phyloP scores from a whole-genome alignment of 2,888 invertebrate genomes.

The Hipparchia semele region DNA sequence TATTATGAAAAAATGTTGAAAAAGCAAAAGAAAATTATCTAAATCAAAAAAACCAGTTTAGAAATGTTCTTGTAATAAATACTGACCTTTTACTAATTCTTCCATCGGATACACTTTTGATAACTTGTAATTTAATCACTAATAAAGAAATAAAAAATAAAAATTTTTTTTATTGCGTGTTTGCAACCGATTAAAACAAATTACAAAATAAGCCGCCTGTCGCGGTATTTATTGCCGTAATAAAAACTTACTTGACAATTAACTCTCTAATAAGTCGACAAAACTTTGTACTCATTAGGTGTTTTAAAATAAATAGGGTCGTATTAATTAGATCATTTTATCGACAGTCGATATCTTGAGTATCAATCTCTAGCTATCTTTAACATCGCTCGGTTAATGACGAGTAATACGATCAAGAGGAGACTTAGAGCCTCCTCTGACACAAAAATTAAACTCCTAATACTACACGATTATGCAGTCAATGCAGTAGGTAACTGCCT shows the following conservation, averaged over 20 bases:
- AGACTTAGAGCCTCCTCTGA: not conserved
- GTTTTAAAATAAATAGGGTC: slow-evolving; percentile 9
- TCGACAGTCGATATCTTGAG: slow-evolving; percentile 49
- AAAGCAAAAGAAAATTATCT: not conserved
- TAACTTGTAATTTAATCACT: slow-evolving; percentile 12
- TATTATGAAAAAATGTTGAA: not conserved
- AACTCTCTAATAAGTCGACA: slow-evolving; percentile 19
- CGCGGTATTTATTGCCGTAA: slow-evolving; percentile 20
- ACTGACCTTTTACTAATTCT: slow-evolving; percentile 4
- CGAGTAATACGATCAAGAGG: not conserved
- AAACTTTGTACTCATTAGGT: slow-evolving; percentile 26
- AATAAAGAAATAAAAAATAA: slow-evolving; percentile 18
- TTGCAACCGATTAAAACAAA: slow-evolving; percentile 19
- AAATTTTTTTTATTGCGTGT: slow-evolving; percentile 11
- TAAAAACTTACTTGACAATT: slow-evolving; percentile 27
- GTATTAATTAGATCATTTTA: slow-evolving; percentile 41
- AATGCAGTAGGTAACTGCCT: not conserved
- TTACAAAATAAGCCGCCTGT: slow-evolving; percentile 26
- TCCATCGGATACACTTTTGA: slow-evolving; percentile 6
- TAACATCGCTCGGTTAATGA: slow-evolving; percentile 52
- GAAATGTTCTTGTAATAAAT: not conserved
- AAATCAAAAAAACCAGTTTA: not conserved
- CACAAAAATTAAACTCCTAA: not conserved
- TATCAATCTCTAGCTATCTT: slow-evolving; percentile 60
- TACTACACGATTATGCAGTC: not conserved